Percentiles rank a stretch among this genome's conserved stretches.
Evolutionary conservation across 1,140 invertebrate genomes (phyloP).

Genomic region (Anadara kagoshimensis): DNA sequence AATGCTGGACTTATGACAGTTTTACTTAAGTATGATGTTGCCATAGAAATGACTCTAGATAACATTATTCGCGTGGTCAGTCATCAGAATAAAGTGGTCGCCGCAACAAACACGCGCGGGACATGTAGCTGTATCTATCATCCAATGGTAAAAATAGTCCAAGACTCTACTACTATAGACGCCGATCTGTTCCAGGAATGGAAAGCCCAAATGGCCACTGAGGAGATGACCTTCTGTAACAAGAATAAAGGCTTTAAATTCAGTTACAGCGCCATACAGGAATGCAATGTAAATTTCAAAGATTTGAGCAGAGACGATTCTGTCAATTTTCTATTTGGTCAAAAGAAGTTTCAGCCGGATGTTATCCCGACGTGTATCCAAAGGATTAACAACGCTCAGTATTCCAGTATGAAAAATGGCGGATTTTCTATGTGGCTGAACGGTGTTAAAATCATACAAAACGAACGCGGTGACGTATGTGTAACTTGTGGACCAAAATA

Average conservation of each 20-base stretch:
- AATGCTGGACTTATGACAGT: constrained; percentile 60
- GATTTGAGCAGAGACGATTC: constrained; percentile 61
- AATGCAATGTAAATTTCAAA: constrained; percentile 45
- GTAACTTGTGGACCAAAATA: constrained; percentile 61
- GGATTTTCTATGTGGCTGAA: constrained; percentile 59
- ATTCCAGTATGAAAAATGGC: constrained; percentile 49
- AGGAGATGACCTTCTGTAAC: constrained; percentile 55
- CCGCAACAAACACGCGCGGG: constrained; percentile 57
- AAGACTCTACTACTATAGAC: constrained; percentile 45
- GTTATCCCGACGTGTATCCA: constrained; percentile 52
- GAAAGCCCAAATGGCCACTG: constrained; percentile 46
- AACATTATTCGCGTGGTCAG: constrained; percentile 63
- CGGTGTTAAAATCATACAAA: constrained; percentile 60
- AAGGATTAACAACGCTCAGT: constrained; percentile 51
- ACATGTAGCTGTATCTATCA: constrained; percentile 57
- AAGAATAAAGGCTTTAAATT: constrained; percentile 45
- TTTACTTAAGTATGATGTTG: constrained; percentile 59
- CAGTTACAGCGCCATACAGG: constrained; percentile 47
- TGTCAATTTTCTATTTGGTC: constrained; percentile 59
- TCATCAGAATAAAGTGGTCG: constrained; percentile 60
- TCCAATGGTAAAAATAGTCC: constrained; percentile 53
- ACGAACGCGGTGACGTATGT: constrained; percentile 55
- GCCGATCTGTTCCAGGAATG: constrained; percentile 31
- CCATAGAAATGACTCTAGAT: constrained; percentile 66
- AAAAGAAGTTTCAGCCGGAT: constrained; percentile 44